These are phyloP conservation scores for Thunnus albacares DNA, from an alignment of 2,797 vertebrate genomes.

Conservation along the genomic window DNA sequence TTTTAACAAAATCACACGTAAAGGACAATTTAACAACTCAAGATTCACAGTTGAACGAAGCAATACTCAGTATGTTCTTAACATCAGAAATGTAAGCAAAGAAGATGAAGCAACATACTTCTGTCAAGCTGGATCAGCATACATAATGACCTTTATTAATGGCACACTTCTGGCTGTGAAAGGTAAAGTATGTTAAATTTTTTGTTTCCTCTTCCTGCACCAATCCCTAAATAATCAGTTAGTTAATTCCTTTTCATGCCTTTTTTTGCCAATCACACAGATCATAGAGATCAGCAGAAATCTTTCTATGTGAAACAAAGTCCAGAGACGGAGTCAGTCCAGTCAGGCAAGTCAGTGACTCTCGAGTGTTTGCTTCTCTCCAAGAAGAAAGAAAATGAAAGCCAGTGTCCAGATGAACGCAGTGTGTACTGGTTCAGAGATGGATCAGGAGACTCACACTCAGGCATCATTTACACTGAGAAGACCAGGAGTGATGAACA, in stretches of 20 bases:
- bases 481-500: not conserved
- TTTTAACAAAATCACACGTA: rapidly evolving
- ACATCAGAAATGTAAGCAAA: slow-evolving; percentile 45
- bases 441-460: slow-evolving; percentile 20
- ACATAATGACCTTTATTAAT: rapidly evolving
- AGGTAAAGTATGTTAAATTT: slow-evolving; percentile 27
- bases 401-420: slow-evolving; percentile 39
- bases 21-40: slow-evolving; percentile 11
- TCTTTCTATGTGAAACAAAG: slow-evolving; percentile 20
- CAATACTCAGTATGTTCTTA: not conserved
- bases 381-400: not conserved
- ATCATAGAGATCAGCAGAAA: slow-evolving; percentile 8
- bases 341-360: not conserved
- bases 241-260: not conserved
- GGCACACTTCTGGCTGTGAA: slow-evolving; percentile 49
- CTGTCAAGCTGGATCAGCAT: slow-evolving; percentile 52
- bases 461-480: slow-evolving; percentile 27
- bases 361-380: slow-evolving; percentile 62
- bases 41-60: not conserved
- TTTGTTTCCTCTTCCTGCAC: not conserved
- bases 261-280: slow-evolving; percentile 34
- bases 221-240: not conserved
- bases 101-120: slow-evolving; percentile 67
- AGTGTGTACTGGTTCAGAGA: slow-evolving; percentile 65
- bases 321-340: slow-evolving; percentile 10